These are phyloP conservation scores for Ischnura elegans DNA, from an alignment of 2,888 invertebrate species.

Conservation along the genomic window DNA sequence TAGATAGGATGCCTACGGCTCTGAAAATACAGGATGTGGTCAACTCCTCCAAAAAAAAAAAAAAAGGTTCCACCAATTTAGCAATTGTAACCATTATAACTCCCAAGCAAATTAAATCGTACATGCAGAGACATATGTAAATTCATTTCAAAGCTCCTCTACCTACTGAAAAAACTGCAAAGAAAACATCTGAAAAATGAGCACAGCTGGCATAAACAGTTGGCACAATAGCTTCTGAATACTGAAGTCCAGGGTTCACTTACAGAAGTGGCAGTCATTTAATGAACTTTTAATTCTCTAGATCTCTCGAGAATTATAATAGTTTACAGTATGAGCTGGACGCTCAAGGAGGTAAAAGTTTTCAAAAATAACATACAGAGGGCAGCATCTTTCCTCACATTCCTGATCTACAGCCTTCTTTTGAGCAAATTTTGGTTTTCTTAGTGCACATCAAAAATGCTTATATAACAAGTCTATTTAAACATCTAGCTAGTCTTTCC, in stretches of 20 bases:
- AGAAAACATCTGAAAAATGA: slow-evolving; percentile 16
- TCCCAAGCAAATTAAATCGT: slow-evolving; percentile 9
- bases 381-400: slow-evolving; percentile 35
- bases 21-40: neutral
- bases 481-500: slow-evolving; percentile 24
- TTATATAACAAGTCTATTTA: slow-evolving; percentile 31
- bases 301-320: slow-evolving; percentile 15
- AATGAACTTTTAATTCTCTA: slow-evolving; percentile 29
- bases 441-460: slow-evolving; percentile 38
- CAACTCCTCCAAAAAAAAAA: neutral
- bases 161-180: slow-evolving; percentile 5
- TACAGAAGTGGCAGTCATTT: slow-evolving; percentile 33
- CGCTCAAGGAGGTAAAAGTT: slow-evolving; percentile 37
- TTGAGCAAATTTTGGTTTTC: slow-evolving; percentile 28
- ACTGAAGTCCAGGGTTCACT: slow-evolving; percentile 30
- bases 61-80: neutral
- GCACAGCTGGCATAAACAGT: slow-evolving; percentile 13
- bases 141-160: slow-evolving; percentile 11
- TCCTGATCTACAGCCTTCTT: slow-evolving; percentile 38
- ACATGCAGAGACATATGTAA: neutral
- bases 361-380: slow-evolving; percentile 38
- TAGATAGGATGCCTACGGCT: slow-evolving; percentile 6
- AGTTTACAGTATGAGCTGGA: slow-evolving; percentile 35
- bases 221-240: slow-evolving; percentile 31
- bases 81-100: neutral